Base-by-base conservation (phyloP, 2,888 invertebrate species). In the Macropis europaea region DNA sequence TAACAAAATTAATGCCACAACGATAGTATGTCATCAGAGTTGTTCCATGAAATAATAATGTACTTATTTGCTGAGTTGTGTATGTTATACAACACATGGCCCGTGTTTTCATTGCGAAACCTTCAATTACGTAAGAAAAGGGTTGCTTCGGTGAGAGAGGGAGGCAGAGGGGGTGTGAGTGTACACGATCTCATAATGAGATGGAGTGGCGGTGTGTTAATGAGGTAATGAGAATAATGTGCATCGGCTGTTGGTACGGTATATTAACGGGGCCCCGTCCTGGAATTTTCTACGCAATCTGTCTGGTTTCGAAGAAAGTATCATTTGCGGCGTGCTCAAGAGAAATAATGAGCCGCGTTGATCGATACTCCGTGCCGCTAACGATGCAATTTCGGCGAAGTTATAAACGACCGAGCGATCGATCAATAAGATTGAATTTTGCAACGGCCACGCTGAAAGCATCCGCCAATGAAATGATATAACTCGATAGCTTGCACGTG, bases 321-420 rank as follows among this genome's bases (percentile, higher is more conserved):
- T 61, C 70, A 71, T 54, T 71, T 38, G 70, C 61, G 9, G 24
- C 19, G 69, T 19, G 36, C 38, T 30, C 15, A 50, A 5, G 45
- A 38, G 52, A 50, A 69, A 71, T 69, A 69, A 71, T 71, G 70
- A 61, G 56, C 50, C 61, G 32, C 52, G 61, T 66, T 71, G 61
- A 71, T 69, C 70, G 70, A 60, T 56, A 71, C 62, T n/a, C 61
- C 36, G 61, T 30, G 53, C 53, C 59, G 69, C 57, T 69, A 69
- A 69, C 68, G 61, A 70, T 70, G 61, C 62, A 69, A 62, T 69
- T 71, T 71, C 68, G 68, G 54, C 42, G 53, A 69, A 50, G 60
- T 71, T 71, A 69, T 61, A 71, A 69, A 71, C 54, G 70, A 53
- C 19, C 69, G 53, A 50, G 53, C 53, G 69, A 67, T 69, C 69